Conservation (phyloP, 2,888 invertebrate species). For the Chironomus tentans region DNA sequence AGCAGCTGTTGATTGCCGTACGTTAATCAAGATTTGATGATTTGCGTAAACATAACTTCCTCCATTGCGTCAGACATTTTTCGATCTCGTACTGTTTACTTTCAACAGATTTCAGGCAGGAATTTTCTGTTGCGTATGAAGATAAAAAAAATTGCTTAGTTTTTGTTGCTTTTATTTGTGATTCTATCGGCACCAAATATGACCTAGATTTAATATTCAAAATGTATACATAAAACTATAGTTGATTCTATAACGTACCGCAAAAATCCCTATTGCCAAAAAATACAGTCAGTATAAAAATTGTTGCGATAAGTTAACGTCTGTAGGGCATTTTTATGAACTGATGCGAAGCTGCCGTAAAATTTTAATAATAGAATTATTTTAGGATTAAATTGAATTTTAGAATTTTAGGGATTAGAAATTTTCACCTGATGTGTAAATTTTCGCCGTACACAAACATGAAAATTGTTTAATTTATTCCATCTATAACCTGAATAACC, state of each 20-base stretch:
- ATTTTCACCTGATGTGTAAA: too few relatives aligned
- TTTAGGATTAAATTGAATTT: not conserved
- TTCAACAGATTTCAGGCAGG: not conserved
- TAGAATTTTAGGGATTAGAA: too few relatives aligned
- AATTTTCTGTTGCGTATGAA: not conserved
- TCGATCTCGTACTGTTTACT: not conserved
- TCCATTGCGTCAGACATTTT: not conserved
- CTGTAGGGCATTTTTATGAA: not conserved
- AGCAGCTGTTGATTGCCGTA: not conserved
- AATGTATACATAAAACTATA: not conserved
- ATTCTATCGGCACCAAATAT: not conserved
- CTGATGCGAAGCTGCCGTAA: not conserved
- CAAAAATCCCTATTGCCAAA: not conserved
- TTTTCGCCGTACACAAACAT: too few relatives aligned
- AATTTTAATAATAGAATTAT: not conserved
- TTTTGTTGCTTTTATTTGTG: not conserved
- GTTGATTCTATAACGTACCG: not conserved
- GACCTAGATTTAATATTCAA: not conserved
- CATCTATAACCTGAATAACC: too few relatives aligned
- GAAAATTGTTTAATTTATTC: too few relatives aligned
- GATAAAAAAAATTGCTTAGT: not conserved
- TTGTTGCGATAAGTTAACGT: not conserved
- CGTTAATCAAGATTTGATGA: constrained; percentile 6
- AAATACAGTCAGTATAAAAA: not conserved
- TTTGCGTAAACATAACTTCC: not conserved